These are phyloP conservation scores for Ia io DNA, from an alignment of 2,113 vertebrate genomes.

Conservation along the genomic window DNA sequence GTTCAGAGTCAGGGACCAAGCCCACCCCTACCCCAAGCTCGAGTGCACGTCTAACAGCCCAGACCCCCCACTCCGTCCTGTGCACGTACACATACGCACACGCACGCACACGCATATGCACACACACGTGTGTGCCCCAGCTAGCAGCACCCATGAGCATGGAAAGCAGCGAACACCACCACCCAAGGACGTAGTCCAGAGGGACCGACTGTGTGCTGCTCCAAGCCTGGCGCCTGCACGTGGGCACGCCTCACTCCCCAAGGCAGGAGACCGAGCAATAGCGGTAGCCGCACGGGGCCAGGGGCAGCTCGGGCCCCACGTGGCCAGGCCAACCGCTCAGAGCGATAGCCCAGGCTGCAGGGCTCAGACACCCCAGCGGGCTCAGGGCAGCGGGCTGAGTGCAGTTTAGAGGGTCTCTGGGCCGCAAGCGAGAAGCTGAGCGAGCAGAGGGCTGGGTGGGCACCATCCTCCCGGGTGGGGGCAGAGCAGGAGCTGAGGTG, in stretches of 20 bases:
- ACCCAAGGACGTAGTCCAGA: neutral
- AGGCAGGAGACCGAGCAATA: neutral
- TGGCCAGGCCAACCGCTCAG: neutral
- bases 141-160: neutral
- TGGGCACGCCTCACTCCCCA: neutral
- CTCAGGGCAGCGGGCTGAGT: fast-evolving
- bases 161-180: too few relatives aligned
- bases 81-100: fast-evolving
- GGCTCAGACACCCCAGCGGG: neutral
- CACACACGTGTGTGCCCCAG: too few relatives aligned
- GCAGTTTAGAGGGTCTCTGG: too few relatives aligned
- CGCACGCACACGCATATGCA: too few relatives aligned
- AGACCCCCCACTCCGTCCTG: neutral
- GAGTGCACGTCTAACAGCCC: too few relatives aligned
- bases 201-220: fast-evolving
- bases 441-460: fast-evolving
- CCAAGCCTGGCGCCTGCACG: neutral
- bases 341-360: too few relatives aligned
- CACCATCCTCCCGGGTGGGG: too few relatives aligned
- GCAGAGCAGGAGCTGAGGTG: neutral
- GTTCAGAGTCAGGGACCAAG: neutral
- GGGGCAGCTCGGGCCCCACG: too few relatives aligned
- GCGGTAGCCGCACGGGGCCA: neutral
- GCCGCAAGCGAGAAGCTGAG: fast-evolving
- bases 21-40: too few relatives aligned